Evolutionary conservation across 2,888 invertebrate species (phyloP), one percentile per base, ranked within the genome.

Genomic region (Rhyacophila evoluta): DNA sequence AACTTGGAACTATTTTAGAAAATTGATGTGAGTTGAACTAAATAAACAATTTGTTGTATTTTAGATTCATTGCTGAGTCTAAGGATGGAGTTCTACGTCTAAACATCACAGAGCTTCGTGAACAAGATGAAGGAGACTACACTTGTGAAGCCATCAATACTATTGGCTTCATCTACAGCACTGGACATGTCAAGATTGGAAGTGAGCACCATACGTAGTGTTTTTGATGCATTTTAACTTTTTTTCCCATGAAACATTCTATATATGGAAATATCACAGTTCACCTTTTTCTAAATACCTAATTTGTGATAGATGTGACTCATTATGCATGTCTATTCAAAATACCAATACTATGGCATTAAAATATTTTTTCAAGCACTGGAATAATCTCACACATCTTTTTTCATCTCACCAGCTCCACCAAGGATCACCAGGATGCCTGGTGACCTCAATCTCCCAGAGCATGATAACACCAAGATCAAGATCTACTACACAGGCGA

Each of bases 401-500:
- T 1, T 55, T 25, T 25, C 55, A 1, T 8, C 19, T 15, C 15
- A 6, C 78, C 86, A 94, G 95, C 95, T 83, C 98, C 98, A 75
- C 99, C 97, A 69, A 93, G 95, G 84, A 98, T 98, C 86, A 96
- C 95, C 82, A 93, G 96, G 77, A 95, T 97, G 87, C 97, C 98
- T 6, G 94, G 93, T 41, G 96, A 97, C 85, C 89, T 98, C 15
- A 95, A 95, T 85, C 91, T 99, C 1, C 95, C 98, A 0, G 97
- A 97, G 85, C 95, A 96, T 73, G 99, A 99, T 85, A 98, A 98
- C 87, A 96, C 97, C 6, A 99, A 99, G 89, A 95, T 99, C 85
- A 99, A 99, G 90, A 94, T 99, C 83, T 96, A 95, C 85, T 98
- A 98, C 91, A 94, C 94, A 75, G 99, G 99, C 29, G 98, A 98